Percentiles rank a stretch among this genome's conserved stretches.
Conservation (phyloP, 2,888 invertebrate species). For the Diadegma fenestrale region DNA sequence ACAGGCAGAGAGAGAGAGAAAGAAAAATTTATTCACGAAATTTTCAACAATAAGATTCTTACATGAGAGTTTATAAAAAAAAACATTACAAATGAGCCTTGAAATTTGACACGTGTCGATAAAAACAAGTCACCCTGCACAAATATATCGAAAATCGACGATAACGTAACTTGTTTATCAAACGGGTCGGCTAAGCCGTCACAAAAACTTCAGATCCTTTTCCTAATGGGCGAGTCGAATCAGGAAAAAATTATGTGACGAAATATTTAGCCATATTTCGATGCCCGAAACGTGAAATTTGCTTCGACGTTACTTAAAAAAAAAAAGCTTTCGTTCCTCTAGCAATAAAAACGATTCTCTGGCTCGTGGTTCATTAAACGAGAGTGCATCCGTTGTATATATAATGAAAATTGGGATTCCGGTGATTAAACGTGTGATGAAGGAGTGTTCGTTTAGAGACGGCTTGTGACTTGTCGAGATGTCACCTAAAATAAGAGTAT, state of each 20-base stretch:
- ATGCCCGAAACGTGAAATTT: neutral
- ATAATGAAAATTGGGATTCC: slow-evolving; percentile 46
- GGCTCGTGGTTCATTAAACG: neutral
- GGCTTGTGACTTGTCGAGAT: slow-evolving; percentile 58
- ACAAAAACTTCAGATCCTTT: neutral
- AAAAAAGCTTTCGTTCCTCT: neutral
- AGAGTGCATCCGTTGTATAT: neutral
- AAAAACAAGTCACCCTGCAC: neutral
- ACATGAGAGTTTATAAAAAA: neutral
- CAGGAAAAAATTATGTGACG: no score
- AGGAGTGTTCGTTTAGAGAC: slow-evolving; percentile 60
- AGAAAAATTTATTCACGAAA: neutral
- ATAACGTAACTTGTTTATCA: neutral
- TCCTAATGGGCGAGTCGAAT: neutral
- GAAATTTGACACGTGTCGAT: neutral
- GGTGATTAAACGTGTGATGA: slow-evolving; percentile 40
- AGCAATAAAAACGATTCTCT: neutral
- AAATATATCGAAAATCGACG: neutral
- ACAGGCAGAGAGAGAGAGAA: neutral
- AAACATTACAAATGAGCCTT: neutral
- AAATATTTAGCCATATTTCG: no score
- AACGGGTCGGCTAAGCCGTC: neutral
- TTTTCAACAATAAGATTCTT: neutral
- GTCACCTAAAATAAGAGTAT: slow-evolving; percentile 19
- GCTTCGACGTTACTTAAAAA: neutral